These are phyloP conservation scores for Sceliomorpha sp. DNA, from an alignment of 2,888 invertebrate genomes.

Conservation along the genomic window DNA sequence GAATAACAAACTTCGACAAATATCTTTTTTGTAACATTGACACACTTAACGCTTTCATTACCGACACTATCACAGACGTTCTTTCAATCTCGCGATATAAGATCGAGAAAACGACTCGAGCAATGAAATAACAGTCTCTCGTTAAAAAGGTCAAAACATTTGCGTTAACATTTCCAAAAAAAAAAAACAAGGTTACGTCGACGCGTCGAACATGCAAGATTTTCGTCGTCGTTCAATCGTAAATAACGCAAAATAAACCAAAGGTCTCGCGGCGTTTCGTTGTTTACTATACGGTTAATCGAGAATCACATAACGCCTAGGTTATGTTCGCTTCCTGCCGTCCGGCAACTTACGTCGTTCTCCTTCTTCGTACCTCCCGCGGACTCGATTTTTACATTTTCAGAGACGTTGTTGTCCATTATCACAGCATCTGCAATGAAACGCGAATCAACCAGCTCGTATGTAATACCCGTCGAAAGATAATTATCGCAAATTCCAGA, in stretches of 20 bases:
- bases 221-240: too few relatives aligned
- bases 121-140: too few relatives aligned
- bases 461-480: background rate
- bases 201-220: too few relatives aligned
- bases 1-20: background rate
- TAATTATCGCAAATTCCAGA: background rate
- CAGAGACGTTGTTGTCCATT: constrained; percentile 64
- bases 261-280: background rate
- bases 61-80: too few relatives aligned
- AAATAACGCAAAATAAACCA: constrained; percentile 4
- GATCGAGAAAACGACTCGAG: too few relatives aligned
- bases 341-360: constrained; percentile 61
- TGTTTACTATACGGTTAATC: background rate
- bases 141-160: too few relatives aligned
- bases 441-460: background rate
- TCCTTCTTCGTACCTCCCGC: constrained; percentile 59
- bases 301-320: constrained; percentile 4
- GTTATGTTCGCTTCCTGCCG: constrained; percentile 25
- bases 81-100: too few relatives aligned
- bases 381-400: constrained; percentile 59
- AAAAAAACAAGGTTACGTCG: too few relatives aligned
- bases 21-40: too few relatives aligned
- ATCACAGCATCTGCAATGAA: constrained; percentile 58
- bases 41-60: too few relatives aligned
- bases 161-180: too few relatives aligned